Base-by-base conservation (phyloP, 2,888 invertebrate species). In the Lasioglossum oenotherae region DNA sequence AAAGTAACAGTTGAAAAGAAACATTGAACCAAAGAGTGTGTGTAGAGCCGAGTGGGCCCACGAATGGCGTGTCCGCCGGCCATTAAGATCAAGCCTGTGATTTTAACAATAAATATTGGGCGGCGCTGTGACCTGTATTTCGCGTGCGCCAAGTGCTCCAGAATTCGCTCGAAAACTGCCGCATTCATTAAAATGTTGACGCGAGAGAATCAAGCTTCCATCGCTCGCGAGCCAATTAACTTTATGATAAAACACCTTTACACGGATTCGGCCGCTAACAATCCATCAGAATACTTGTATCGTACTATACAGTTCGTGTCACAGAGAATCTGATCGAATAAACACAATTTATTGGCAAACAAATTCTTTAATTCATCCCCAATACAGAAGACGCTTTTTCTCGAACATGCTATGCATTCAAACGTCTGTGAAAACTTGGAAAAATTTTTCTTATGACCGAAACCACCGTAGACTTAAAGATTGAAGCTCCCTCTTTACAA, bases 101-200 rank as follows among this genome's bases (percentile, higher is more conserved):
- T 78, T 71, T 78, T 60, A 64, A 78, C 75, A 83, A 72, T 84
- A 82, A 84, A 82, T 83, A 82, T 82, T 74, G 74, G 71, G 12
- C 78, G 74, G 83, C 64, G 72, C 82, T 78, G n/a, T 78, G 78
- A 78, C 84, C 78, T n/a, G 84, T 44, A 84, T 84, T 84, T 84
- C 78, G 74, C 82, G 71, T 82, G 74, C 67, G 31, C 57, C 57
- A 14, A 60, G 41, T 60, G 53, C 60, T 73, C 31, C 49, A 73
- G 35, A 67, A 71, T 73, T 76, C 53, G 64, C 46, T 46, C 69
- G 38, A 38, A 35, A 69, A 69, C 14, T 16, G 19, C 67, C 31
- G 67, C 67, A 35, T 31, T 64, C 64, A 64, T 64, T 64, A 64
- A 31, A 16, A 6, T 6, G 64, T 64, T 64, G 64, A 4, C 64